Evolutionary conservation across 2,888 invertebrate species (phyloP), one percentile per base, ranked within the genome.

Genomic region (Epinotia bilunana): DNA sequence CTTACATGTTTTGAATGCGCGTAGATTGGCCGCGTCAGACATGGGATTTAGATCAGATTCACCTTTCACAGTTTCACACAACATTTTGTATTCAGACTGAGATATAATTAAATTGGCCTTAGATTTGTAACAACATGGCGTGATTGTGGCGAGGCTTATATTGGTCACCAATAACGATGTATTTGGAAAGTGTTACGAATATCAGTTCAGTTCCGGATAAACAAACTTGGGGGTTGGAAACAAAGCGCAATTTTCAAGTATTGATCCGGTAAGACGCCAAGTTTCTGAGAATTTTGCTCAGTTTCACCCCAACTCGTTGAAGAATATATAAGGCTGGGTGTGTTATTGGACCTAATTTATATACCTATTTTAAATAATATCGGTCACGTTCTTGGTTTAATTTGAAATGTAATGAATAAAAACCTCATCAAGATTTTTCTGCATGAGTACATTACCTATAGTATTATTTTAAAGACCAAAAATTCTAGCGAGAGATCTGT

Each of bases 241-340:
- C 75, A 75, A 72, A 67, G 61, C 61, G 55, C 55, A 72, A 70
- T 74, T 60, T 64, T 70, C 64, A 74, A 74, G 74, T 74, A 74
- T 74, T 70, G 70, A 74, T 74, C 64, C 60, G 58, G 43, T 62
- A 53, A 70, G 70, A 70, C 60, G 68, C 16, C 43, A 23, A 64
- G 70, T 55, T 74, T 20, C 39, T 18, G 53, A 53, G 43, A 69
- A 73, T 64, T 70, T 33, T 39, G 60, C 20, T 28, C 57, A 49
- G 69, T 58, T 68, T 55, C n/a, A 46, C 62, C 16, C n/a, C 28
- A 70, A 70, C 64, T 55, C 53, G 53, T 74, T 69, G 63, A 62
- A 74, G 33, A 63, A 69, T 65, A 64, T 43, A 60, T 28, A 69
- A 18, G n/a, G 68, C 28, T 57, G 63, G 62, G 64, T 57, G 33